Conservation (phyloP, 2,113 vertebrate genomes). For the Larimichthys crocea region DNA sequence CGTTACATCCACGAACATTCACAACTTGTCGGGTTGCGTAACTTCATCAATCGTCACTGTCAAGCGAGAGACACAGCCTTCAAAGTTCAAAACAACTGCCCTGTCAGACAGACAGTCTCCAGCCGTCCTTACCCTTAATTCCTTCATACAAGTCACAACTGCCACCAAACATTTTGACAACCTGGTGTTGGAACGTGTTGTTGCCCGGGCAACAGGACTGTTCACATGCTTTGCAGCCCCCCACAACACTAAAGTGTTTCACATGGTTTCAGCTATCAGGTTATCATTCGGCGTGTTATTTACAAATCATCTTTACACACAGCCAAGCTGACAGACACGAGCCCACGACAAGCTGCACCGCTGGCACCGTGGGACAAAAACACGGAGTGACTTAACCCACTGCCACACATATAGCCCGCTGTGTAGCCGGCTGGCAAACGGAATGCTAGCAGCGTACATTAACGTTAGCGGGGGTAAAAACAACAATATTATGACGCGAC, state of each 20-base stretch:
- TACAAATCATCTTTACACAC: neutral
- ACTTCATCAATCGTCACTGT: neutral
- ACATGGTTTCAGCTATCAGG: conserved; percentile 46
- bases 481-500: conserved; percentile 27
- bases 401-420: conserved; percentile 15
- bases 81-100: conserved; percentile 4
- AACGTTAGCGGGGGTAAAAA: conserved; percentile 34
- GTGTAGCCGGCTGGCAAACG: conserved; percentile 20
- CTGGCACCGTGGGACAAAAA: neutral
- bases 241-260: conserved; percentile 3
- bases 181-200: neutral
- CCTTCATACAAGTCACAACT: no score
- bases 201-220: neutral
- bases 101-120: neutral
- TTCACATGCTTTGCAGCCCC: neutral
- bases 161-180: neutral
- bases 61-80: neutral
- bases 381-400: conserved; percentile 21
- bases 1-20: no score
- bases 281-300: conserved; percentile 4
- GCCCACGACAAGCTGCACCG: neutral
- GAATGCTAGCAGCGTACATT: conserved; percentile 31
- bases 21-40: neutral
- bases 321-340: neutral
- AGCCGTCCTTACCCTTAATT: no score